Evolutionary conservation across 2,797 vertebrate genomes (phyloP), one percentile per base, ranked within the genome.

Genomic region (Rhinichthys osculus): DNA sequence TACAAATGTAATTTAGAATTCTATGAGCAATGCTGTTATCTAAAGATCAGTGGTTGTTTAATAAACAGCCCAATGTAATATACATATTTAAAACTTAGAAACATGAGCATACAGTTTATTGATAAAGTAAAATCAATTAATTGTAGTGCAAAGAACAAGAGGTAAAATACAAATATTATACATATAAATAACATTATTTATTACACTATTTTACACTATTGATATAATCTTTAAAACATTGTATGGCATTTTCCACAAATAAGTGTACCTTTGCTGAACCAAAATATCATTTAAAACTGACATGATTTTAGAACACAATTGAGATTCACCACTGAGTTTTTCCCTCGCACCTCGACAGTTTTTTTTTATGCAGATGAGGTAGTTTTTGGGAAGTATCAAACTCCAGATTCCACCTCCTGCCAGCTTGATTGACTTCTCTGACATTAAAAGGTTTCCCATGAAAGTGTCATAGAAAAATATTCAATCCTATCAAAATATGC

Each of bases 131-230:
- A 84, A 86, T 50, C 17, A 17, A 9, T 85, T 35, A 59, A 72
- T 82, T 81, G 35, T 40, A 78, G 52, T 81, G 77, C 78, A 81
- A 85, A 85, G 42, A 64, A 21, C 33, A 85, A 30, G 8, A 50
- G 54, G 57, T 85, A 54, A 64, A 67, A 50, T 72, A 64, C 47
- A 78, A 66, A 80, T 81, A 70, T 85, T 64, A 64, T 69, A 78
- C 72, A 67, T 40, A 77, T 87, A 78, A 78, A 83, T 78, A 83
- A 21, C 27, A 74, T 38, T 33, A 73, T 73, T 71, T 23, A 80
- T 50, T 50, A 83, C 44, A 69, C 54, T 59, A 76, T 69, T 38
- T 82, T 73, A 70, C 77, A 84, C 62, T 47, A 52, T 33, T 66
- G 38, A 9, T 71, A 33, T 33, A 35, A 72, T 72, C 35, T 67